phyloP scores from a whole-genome alignment of 2,888 invertebrate genomes.

The Pharmacophagus antenor region DNA sequence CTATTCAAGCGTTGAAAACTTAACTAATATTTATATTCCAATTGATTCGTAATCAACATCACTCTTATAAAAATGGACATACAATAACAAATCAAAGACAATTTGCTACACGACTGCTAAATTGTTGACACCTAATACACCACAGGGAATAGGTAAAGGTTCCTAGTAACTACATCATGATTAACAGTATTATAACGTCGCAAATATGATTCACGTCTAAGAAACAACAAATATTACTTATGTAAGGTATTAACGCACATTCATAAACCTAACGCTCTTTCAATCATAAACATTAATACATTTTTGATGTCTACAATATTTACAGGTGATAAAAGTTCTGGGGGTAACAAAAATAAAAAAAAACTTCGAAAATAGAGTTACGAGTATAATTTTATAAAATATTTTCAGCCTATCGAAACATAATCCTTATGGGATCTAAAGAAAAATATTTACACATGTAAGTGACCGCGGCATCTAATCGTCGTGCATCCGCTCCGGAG shows the following conservation, averaged over 20 bases:
- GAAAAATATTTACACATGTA: conserved; percentile 67
- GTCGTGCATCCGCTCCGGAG: conserved; percentile 46
- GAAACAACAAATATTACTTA: too few relatives aligned
- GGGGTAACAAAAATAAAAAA: conserved; percentile 17
- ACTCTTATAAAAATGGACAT: neutral
- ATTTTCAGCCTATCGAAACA: conserved; percentile 76
- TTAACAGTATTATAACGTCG: too few relatives aligned
- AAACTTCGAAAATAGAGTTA: conserved; percentile 34
- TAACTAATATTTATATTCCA: neutral
- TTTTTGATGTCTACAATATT: neutral
- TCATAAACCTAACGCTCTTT: too few relatives aligned
- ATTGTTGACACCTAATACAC: too few relatives aligned
- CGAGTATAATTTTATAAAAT: conserved; percentile 79
- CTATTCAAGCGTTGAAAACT: neutral
- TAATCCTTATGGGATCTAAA: conserved; percentile 71
- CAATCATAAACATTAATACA: neutral
- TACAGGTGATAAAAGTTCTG: neutral
- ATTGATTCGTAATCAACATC: neutral
- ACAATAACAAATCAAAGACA: neutral
- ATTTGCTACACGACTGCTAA: neutral
- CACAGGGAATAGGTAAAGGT: too few relatives aligned
- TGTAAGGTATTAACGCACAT: too few relatives aligned
- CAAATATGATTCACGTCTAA: too few relatives aligned
- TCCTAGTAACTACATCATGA: too few relatives aligned
- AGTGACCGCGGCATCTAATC: conserved; percentile 51